Base-by-base conservation (phyloP, 2,113 vertebrate genomes). In the Benitochromis conjunctus region DNA sequence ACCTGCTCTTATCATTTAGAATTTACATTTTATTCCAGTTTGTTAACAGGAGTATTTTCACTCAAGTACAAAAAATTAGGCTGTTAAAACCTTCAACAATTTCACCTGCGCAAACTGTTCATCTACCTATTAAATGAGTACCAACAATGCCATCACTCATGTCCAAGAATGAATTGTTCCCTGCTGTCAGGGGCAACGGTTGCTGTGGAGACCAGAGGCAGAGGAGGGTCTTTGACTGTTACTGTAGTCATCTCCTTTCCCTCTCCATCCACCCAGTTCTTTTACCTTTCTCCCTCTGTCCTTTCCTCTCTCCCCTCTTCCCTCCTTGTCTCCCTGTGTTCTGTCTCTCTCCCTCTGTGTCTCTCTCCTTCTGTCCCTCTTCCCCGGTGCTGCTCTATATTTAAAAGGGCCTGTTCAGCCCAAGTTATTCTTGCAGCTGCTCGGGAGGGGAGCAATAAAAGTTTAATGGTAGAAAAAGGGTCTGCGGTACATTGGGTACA, bases 401-500 rank as follows among this genome's bases (percentile, higher is more conserved):
- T 95, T 96, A 95, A 96, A 95, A 94, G 86, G 88, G 89, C 85
- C 92, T 94, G 94, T 94, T 95, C 94, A 95, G 94, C 88, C 90
- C 51, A 86, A 95, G 95, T 96, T 96, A 94, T 96, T 96, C 95
- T 95, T 93, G 93, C 93, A 95, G 93, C 93, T 95, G 94, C 93
- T 71, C 90, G 92, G 94, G 92, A 95, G 92, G 91, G 93, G 91
- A 92, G 83, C 62, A 88, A 95, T 96, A 94, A 95, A 96, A 96
- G 92, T 96, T 96, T 96, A 96, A 96, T 96, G 93, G 91, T 92
- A 85, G 88, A 94, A 93, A 92, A 90, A 57, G 86, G 86, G 90
- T 94, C 92, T 94, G 95, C 94, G 86, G 94, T 93, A 91, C 93
- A 94, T 91, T 86, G 88, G 90, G 92, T 93, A 85, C 95, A 92